Percentiles rank a stretch among this genome's conserved stretches.
phyloP scores from a whole-genome alignment of 1,140 invertebrate species.

The Phortica variegata region DNA sequence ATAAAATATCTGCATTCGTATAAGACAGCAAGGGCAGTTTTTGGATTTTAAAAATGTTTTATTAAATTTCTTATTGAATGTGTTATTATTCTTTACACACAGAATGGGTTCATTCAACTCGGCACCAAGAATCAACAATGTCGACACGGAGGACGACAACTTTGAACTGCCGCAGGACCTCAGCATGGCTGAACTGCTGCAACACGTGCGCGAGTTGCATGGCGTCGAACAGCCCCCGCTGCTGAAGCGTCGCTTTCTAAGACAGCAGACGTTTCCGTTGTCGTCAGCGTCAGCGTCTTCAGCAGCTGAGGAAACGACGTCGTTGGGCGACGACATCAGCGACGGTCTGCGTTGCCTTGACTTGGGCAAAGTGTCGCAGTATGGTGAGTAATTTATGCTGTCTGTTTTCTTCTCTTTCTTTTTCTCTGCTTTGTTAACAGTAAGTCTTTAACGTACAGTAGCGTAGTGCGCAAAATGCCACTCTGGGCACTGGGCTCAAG shows the following conservation, averaged over 20 bases:
- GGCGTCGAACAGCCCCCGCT: slow-evolving; percentile 33
- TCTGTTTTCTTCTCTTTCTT: no score
- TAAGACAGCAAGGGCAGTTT: slow-evolving; percentile 13
- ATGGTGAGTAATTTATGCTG: no score
- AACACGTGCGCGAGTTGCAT: slow-evolving; percentile 58
- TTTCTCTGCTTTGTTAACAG: no score
- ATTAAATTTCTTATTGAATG: background rate
- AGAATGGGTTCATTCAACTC: slow-evolving; percentile 77
- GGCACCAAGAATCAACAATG: slow-evolving; percentile 66
- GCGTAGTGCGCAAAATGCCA: no score
- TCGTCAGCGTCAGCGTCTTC: no score
- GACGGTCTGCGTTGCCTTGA: slow-evolving; percentile 57
- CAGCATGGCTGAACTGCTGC: slow-evolving; percentile 60
- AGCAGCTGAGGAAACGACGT: no score
- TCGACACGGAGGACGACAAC: slow-evolving; percentile 66
- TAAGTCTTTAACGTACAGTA: no score
- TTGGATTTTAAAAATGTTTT: background rate
- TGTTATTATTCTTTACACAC: slow-evolving; percentile 47
- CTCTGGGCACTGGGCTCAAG: no score
- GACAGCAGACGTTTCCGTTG: slow-evolving; percentile 25
- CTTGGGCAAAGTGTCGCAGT: slow-evolving; percentile 56
- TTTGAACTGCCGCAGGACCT: slow-evolving; percentile 60
- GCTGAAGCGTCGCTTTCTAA: slow-evolving; percentile 41
- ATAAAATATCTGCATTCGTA: no score
- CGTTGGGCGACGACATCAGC: slow-evolving; percentile 31